Conservation (phyloP, 2,888 invertebrate genomes). For the Escarpia spicata region DNA sequence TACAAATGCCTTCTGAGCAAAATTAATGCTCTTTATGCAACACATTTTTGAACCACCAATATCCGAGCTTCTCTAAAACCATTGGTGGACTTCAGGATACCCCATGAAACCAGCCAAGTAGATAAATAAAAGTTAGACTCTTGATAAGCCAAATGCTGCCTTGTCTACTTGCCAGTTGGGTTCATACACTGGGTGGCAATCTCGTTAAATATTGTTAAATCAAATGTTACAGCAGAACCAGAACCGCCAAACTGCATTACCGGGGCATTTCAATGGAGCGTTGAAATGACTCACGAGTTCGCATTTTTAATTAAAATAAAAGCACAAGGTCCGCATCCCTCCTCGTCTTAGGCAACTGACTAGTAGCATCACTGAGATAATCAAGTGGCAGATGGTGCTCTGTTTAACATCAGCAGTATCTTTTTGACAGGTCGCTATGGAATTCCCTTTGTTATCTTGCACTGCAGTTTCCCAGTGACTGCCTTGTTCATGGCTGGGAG, state of each 20-base stretch:
- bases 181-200: not conserved
- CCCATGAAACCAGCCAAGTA: no score
- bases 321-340: not conserved
- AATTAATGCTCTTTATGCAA: not conserved
- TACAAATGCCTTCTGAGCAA: not conserved
- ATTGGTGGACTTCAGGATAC: not conserved
- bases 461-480: not conserved
- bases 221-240: not conserved
- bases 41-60: not conserved
- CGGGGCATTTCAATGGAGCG: not conserved
- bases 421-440: not conserved
- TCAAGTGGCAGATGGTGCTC: not conserved
- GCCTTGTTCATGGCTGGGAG: not conserved
- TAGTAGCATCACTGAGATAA: not conserved
- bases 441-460: not conserved
- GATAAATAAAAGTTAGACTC: no score
- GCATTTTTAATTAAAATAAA: constrained; percentile 13
- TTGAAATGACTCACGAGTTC: not conserved
- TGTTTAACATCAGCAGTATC: not conserved
- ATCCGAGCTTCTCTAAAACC: not conserved
- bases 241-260: not conserved
- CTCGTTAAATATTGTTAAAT: not conserved
- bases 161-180: no score
- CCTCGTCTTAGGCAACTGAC: not conserved
- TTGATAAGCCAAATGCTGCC: no score